Conservation (phyloP, 2,888 invertebrate species). For the Lissonota sp. region DNA sequence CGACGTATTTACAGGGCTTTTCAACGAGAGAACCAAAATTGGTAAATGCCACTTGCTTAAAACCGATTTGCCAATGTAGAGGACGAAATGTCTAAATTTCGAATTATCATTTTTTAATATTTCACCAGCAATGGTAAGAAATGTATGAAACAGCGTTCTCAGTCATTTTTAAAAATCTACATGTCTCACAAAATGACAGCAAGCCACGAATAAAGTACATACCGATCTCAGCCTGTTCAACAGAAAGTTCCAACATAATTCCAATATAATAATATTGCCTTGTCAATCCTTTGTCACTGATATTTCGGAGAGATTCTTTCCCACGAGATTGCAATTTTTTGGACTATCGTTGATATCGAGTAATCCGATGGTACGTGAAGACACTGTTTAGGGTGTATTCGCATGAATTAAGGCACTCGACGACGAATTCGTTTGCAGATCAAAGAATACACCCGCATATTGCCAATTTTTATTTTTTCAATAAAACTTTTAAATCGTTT, state of each 20-base stretch:
- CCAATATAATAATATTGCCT: constrained; percentile 16
- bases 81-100: no score
- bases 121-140: no score
- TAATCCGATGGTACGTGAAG: neutral
- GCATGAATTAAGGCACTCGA: constrained; percentile 16
- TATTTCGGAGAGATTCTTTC: neutral
- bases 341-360: neutral
- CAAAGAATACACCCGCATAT: neutral
- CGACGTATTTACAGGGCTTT: no score
- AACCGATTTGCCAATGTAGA: no score
- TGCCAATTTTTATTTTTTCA: neutral
- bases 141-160: no score
- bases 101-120: no score
- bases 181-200: no score
- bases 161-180: no score
- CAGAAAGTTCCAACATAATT: constrained; percentile 75
- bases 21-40: no score
- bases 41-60: no score
- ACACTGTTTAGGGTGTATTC: constrained; percentile 5
- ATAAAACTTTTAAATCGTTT: neutral
- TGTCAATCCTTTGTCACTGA: constrained; percentile 9
- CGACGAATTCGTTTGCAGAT: neutral
- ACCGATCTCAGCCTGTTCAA: constrained; percentile 75
- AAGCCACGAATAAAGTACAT: constrained; percentile 56
- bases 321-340: constrained; percentile 3